Evolutionary conservation across 2,888 invertebrate genomes (phyloP).

Genomic region (Lissonota sp.): DNA sequence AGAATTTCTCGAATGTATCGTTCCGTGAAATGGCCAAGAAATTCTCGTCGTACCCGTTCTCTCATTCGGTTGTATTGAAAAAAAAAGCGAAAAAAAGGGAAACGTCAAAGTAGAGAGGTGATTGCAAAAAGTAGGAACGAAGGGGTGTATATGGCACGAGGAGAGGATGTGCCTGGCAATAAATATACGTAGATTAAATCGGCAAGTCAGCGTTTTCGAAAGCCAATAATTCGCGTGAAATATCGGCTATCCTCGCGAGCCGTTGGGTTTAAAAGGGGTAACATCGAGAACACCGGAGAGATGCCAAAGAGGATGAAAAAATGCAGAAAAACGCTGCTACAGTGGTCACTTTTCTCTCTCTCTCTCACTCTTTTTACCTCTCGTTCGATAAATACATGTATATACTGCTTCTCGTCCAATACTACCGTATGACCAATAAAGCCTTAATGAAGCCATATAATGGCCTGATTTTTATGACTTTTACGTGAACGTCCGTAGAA

Average conservation of each 20-base stretch:
- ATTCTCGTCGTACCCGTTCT: slow-evolving; percentile 33
- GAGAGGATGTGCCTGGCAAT: slow-evolving; percentile 69
- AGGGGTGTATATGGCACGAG: slow-evolving; percentile 50
- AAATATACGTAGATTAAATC: slow-evolving; percentile 74
- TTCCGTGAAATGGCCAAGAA: slow-evolving; percentile 18
- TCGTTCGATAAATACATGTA: slow-evolving; percentile 14
- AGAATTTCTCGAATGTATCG: slow-evolving; percentile 45
- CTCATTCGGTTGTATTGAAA: slow-evolving; percentile 18
- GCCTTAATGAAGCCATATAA: slow-evolving; percentile 67
- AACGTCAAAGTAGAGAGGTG: slow-evolving; percentile 57
- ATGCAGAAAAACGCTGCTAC: slow-evolving; percentile 31
- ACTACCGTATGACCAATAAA: slow-evolving; percentile 59
- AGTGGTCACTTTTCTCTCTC: slow-evolving; percentile 40
- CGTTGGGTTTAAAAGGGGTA: slow-evolving; percentile 56
- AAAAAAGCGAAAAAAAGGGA: slow-evolving; percentile 40
- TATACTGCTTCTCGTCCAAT: slow-evolving; percentile 58
- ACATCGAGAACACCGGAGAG: slow-evolving; percentile 14
- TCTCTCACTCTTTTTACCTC: slow-evolving; percentile 36
- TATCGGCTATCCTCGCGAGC: slow-evolving; percentile 66
- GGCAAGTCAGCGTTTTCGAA: slow-evolving; percentile 73
- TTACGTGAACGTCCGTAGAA: slow-evolving; percentile 44
- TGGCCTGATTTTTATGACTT: slow-evolving; percentile 62
- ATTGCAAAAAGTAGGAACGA: slow-evolving; percentile 51
- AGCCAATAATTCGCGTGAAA: slow-evolving; percentile 74
- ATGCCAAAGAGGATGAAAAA: slow-evolving; percentile 18